Evolutionary conservation across 2,113 vertebrate genomes (phyloP), one percentile per base, ranked within the genome.

Genomic region (Mystacornis crossleyi): DNA sequence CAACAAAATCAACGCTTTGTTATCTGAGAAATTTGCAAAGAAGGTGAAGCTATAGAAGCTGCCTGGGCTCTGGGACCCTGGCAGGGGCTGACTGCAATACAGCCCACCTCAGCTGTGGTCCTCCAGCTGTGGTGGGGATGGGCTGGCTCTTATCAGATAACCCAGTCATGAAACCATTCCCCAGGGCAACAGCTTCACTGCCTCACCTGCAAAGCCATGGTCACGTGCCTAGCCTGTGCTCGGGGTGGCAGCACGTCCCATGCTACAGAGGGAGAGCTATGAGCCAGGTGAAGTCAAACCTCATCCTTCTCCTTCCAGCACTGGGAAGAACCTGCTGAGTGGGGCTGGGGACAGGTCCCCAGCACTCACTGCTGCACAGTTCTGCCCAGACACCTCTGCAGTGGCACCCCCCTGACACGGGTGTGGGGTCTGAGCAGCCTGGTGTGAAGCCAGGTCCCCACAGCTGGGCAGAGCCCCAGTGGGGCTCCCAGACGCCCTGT

Each of bases 181-280:
- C 9, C 24, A 62, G 28, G 45, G 38, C 3, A 15, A 66, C 29
- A 70, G 65, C 57, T 34, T 74, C 3, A 1, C 43, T 45, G 50
- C 31, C 28, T 54, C 3, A 0, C 33, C 57, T 50, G 38, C 42
- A 50, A 64, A 82, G 42, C 71, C 71, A 29, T 0, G 1, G 28
- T 72, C 71, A 47, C 62, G 47, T 42, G 47, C 48, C 51, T 2
- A 9, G 71, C 36, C 29, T 64, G 38, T 42, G 38, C 42, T 87
- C 0, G 2, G 23, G 18, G 18, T 20, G 5, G 4, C 42, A 87
- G 60, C 66, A 80, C 7, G 38, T n/a, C 74, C 53, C 0, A 0
- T 25, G 45, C 55, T 14, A n/a, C n/a, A 40, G n/a, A 8, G 3
- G 29, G 9, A 83, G 29, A 71, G 14, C 54, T 65, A 60, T 10